Evolutionary conservation across 1,140 invertebrate genomes (phyloP).

Genomic region (Chymomyza costata): DNA sequence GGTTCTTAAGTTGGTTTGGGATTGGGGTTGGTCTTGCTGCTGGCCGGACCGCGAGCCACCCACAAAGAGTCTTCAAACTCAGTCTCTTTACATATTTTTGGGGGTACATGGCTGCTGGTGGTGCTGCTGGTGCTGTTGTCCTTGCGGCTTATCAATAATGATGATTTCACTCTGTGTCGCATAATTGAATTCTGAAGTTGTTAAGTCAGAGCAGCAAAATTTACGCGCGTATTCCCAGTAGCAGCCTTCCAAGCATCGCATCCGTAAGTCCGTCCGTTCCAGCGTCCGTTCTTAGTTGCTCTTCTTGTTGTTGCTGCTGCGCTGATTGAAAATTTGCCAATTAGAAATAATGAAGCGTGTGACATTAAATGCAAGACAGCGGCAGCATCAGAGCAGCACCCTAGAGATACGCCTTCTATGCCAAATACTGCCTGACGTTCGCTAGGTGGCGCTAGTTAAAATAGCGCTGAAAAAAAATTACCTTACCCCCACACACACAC

Average conservation of each 20-base stretch:
- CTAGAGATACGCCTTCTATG: too few relatives aligned
- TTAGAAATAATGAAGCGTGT: conserved; percentile 74
- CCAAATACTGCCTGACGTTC: too few relatives aligned
- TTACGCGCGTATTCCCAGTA: conserved; percentile 56
- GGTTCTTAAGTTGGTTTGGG: conserved; percentile 1
- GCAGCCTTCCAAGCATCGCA: conserved; percentile 14
- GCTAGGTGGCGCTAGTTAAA: too few relatives aligned
- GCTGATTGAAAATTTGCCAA: conserved; percentile 73
- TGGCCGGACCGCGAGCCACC: too few relatives aligned
- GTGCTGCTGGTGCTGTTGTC: conserved; percentile 43
- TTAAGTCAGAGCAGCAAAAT: conserved; percentile 66
- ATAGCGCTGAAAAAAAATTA: too few relatives aligned
- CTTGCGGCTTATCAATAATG: conserved; percentile 73
- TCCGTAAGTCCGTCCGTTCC: neutral
- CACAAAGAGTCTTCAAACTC: too few relatives aligned
- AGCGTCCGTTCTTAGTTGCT: neutral
- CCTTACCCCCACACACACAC: conserved; percentile 4
- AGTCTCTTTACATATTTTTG: too few relatives aligned
- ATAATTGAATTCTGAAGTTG: conserved; percentile 73
- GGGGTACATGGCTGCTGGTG: neutral
- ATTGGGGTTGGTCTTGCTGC: too few relatives aligned
- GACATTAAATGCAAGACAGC: conserved; percentile 73
- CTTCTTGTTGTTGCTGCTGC: conserved; percentile 13
- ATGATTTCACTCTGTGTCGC: conserved; percentile 72
- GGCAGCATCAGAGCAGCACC: conserved; percentile 28